Base-by-base conservation (phyloP, 2,113 vertebrate species). In the Sebastes fasciatus region DNA sequence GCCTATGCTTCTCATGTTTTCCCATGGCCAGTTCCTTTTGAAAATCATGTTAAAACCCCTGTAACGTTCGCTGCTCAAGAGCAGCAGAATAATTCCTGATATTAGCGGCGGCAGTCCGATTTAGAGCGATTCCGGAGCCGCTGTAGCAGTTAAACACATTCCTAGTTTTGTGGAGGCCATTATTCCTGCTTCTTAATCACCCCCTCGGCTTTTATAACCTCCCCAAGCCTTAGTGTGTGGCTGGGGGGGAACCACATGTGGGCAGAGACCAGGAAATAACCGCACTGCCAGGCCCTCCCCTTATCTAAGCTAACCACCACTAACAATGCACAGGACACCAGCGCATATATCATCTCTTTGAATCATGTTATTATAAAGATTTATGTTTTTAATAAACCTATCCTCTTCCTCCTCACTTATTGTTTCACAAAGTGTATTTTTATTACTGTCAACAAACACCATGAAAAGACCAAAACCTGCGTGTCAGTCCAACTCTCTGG, bases 131-230 rank as follows among this genome's bases (percentile, higher is more conserved):
- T 89, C 88, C 71, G 58, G 89, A 90, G 91, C 90, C 66, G 72
- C 83, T 86, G 83, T 92, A 90, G 79, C 79, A 89, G 93, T 94
- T 94, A 95, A 94, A 94, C 43, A 73, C 94, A 95, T 95, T 95
- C 94, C 93, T 94, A 87, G 89, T 93, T 96, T 95, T 94, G 93
- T 94, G 91, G 93, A 92, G 94, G 93, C 94, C 92, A 92, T 95
- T 95, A 95, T 96, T 95, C 90, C 92, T 94, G 91, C 88, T 91
- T 94, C 93, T 94, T 96, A 96, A 96, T 95, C 93, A 95, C 94
- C 94, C 91, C 91, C 93, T 92, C 85, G 60, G 89, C 92, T 95
- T 95, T 94, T 95, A 95, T 94, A 94, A 94, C 94, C 91, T 93
- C 89, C 77, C 84, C 84, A 83, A 91, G 90, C 88, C 92, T 92